Percentiles rank a stretch among this genome's conserved stretches.
phyloP scores from a whole-genome alignment of 2,888 invertebrate species.

The Cloeon dipterum region DNA sequence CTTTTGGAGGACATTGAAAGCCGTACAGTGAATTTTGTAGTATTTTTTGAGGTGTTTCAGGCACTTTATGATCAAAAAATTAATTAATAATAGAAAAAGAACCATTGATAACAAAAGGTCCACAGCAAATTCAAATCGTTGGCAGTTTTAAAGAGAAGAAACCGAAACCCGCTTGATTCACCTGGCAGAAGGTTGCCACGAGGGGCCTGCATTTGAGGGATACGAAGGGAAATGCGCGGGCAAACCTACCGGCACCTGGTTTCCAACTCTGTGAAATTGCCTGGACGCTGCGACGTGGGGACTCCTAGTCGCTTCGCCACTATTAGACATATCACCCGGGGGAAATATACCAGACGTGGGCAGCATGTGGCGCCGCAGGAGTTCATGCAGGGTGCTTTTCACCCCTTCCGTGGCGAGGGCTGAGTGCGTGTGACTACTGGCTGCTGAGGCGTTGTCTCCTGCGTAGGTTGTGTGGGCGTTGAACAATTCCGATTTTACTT shows the following conservation, averaged over 20 bases:
- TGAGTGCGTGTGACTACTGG: slow-evolving; percentile 13
- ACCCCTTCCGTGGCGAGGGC: slow-evolving; percentile 22
- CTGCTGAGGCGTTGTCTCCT: slow-evolving; percentile 21
- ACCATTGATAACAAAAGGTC: no score
- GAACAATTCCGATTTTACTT: slow-evolving; percentile 12
- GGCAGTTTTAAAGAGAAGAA: no score
- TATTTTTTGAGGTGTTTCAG: no score
- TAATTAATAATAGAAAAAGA: no score
- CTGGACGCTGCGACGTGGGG: no score
- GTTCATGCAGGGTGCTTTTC: slow-evolving; percentile 22
- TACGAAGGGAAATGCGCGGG: background rate
- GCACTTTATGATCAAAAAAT: no score
- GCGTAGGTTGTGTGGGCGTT: slow-evolving; percentile 22
- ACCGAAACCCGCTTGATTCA: background rate
- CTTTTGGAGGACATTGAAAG: no score
- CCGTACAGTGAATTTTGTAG: no score
- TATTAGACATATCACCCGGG: background rate
- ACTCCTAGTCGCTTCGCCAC: background rate
- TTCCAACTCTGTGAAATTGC: no score
- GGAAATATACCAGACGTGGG: slow-evolving; percentile 12
- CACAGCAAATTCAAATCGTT: no score
- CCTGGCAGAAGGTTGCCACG: background rate
- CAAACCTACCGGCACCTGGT: no score
- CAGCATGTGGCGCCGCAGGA: slow-evolving; percentile 24
- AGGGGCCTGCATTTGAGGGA: background rate